phyloP scores from a whole-genome alignment of 2,888 invertebrate species.

The Epicampocera succincta region DNA sequence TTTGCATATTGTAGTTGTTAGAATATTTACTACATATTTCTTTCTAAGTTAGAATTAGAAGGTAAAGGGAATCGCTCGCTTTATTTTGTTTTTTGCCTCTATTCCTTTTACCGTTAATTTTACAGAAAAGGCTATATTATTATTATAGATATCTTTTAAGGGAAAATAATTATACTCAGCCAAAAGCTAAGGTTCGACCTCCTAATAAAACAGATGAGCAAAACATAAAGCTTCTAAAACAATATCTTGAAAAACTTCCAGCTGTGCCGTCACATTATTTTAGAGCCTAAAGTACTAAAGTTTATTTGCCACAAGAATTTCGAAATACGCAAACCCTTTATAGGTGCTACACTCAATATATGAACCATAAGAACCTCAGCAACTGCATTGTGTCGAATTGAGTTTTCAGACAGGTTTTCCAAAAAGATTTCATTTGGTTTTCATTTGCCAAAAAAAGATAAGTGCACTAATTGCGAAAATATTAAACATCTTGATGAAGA shows the following conservation, averaged over 20 bases:
- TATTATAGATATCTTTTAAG: constrained; percentile 41
- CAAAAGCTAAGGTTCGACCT: constrained; percentile 26
- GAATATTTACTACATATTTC: no score
- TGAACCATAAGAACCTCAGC: constrained; percentile 50
- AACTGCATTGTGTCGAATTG: constrained; percentile 55
- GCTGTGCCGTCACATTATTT: constrained; percentile 45
- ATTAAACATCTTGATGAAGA: constrained; percentile 57
- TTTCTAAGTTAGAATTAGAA: no score
- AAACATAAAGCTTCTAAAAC: constrained; percentile 42
- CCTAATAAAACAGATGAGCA: constrained; percentile 44
- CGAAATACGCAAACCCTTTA: constrained; percentile 38
- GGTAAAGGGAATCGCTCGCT: no score
- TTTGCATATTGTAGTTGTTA: no score
- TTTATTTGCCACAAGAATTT: constrained; percentile 41
- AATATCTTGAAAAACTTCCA: constrained; percentile 48
- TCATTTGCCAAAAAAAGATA: constrained; percentile 50
- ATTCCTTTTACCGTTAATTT: no score
- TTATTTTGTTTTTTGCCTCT: no score
- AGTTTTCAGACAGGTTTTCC: constrained; percentile 20
- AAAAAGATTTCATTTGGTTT: constrained; percentile 38
- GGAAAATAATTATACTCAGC: constrained; percentile 53
- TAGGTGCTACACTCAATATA: constrained; percentile 52
- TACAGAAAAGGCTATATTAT: no score
- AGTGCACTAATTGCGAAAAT: constrained; percentile 47
- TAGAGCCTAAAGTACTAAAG: constrained; percentile 36